Base-by-base conservation (phyloP, 2,113 vertebrate genomes). In the Electrona antarctica region DNA sequence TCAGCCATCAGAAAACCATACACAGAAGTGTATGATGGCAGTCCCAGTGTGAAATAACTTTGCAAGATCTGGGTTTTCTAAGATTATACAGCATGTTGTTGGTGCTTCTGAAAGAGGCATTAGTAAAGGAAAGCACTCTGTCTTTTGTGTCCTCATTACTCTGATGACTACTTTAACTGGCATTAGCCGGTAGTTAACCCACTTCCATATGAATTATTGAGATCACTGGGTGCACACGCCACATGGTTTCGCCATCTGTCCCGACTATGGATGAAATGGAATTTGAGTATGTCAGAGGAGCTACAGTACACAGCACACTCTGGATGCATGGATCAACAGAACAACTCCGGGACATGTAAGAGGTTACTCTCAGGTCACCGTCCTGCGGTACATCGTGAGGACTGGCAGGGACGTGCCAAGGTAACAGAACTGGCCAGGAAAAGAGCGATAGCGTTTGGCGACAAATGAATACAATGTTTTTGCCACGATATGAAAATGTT, bases 181-280 rank as follows among this genome's bases (percentile, higher is more conserved):
- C 82, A 76, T 87, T 82, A 81, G 48, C 85, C 76, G 11, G 80
- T 80, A 82, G 74, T 80, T 85, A 84, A 88, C 84, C 79, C 71
- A 78, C 73, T 74, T 88, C 81, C 71, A 74, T 76, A 76, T 88
- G 33, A 87, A 89, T 84, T 86, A 87, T 87, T 86, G 47, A 89
- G 64, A 72, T 79, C 59, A 63, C 56, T 77, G 62, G 59, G 77
- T 58, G 78, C 78, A 81, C 57, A 41, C 60, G 54, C 77, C 85
- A 90, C 82, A 86, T 89, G 83, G 81, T 79, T 87, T 79, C 72
- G 70, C 89, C 88, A 90, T 91, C 88, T 91, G 90, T 85, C 82
- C 58, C 3, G 63, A 85, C 71, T 69, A 69, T 52, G 63, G 49
- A 76, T 67, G 63, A 78, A 83, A 81, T 74, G 55, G 54, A 69